Evolutionary conservation across 2,113 vertebrate species (phyloP), one percentile per base, ranked within the genome.

Genomic region (Tympanuchus pallidicinctus): DNA sequence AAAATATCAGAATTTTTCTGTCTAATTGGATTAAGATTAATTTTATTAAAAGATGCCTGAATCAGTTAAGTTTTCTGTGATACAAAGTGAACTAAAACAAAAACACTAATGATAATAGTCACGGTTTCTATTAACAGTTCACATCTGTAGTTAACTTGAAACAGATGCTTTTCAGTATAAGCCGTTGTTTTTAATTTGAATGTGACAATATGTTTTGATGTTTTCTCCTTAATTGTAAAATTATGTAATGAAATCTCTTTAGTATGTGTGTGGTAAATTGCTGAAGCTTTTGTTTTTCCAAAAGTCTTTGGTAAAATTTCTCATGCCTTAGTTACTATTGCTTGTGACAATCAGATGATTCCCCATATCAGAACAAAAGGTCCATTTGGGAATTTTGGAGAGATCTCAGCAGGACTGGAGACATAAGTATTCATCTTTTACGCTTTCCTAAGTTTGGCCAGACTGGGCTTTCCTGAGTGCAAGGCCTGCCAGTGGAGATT

Each of bases 131-230:
- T 97, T 97, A 97, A 84, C 92, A 86, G 88, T 95, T 97, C 96
- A 97, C 97, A 97, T 98, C 95, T 98, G 98, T 57, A 94, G 61
- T 92, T 98, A 97, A 98, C 84, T 56, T 86, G 75, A 97, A 98
- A 96, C 97, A 98, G 96, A 97, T 97, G 96, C 60, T 90, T 63
- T 84, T 81, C 91, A 96, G 83, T 85, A 93, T 7, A 66, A 82
- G 60, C 79, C 86, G 83, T 97, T 97, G 96, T 97, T 97, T 96
- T 96, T 63, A 91, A 95, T 95, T 96, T 95, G 90, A 93, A 96
- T 95, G 96, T 97, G 96, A 97, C 96, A 98, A 97, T 91, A 83
- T 92, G 94, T 97, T 98, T 97, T 97, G 96, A 98, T 97, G 95
- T 97, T 97, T 98, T 96, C 86, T 93, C 92, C 93, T 96, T 97